Percentiles rank a stretch among this genome's conserved stretches.
These are phyloP conservation scores for Craseonycteris thonglongyai DNA, from an alignment of 2,113 vertebrate genomes.

Conservation along the genomic window DNA sequence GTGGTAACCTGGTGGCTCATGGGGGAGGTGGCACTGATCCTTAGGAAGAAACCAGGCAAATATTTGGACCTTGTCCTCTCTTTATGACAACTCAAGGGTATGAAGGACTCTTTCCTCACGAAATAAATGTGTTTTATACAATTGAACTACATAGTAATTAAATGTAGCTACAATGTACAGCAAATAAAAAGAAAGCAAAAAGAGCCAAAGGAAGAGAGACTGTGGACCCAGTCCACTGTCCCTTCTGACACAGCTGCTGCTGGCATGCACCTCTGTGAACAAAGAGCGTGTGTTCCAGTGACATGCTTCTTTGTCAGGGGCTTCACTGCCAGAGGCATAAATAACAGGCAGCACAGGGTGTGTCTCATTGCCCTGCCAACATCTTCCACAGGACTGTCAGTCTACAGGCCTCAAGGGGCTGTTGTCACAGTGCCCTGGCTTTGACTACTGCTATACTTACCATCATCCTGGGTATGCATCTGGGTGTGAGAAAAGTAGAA, in stretches of 20 bases:
- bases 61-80: neutral
- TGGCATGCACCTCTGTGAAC: constrained; percentile 71
- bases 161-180: constrained; percentile 51
- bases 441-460: constrained; percentile 34
- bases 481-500: neutral
- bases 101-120: constrained; percentile 2
- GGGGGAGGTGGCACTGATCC: neutral
- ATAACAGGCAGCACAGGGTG: constrained; percentile 70
- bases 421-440: constrained; percentile 16
- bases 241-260: constrained; percentile 57
- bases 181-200: constrained; percentile 51
- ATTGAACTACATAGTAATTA: constrained; percentile 52
- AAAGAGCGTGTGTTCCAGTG: constrained; percentile 73
- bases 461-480: neutral
- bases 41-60: neutral
- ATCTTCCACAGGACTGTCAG: constrained; percentile 30
- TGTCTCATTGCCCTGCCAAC: constrained; percentile 53
- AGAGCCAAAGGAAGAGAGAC: constrained; percentile 19
- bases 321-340: constrained; percentile 69
- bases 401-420: constrained; percentile 45
- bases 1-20: neutral
- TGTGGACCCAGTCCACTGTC: constrained; percentile 65
- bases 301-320: constrained; percentile 72
- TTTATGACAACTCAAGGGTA: neutral
- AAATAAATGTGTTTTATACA: constrained; percentile 36